These are phyloP conservation scores for Ailurus styani DNA, from an alignment of 2,113 vertebrate genomes.

Conservation along the genomic window DNA sequence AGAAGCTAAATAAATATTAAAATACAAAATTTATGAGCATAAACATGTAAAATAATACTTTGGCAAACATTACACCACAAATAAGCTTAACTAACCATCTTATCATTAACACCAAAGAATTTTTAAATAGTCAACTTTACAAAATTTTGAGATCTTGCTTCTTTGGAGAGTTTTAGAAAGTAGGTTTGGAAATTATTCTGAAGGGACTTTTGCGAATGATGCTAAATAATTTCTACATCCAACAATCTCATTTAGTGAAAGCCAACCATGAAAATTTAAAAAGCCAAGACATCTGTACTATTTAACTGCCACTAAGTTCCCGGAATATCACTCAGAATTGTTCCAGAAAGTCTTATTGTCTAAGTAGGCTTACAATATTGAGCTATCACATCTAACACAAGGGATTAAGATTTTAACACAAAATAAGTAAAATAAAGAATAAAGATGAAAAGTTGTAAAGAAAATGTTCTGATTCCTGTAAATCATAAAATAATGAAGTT, in stretches of 20 bases:
- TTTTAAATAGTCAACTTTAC: not conserved
- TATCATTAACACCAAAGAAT: not conserved
- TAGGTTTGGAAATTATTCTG: slow-evolving; percentile 6
- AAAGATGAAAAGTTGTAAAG: slow-evolving; percentile 23
- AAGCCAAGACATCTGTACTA: slow-evolving; percentile 32
- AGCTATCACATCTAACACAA: slow-evolving; percentile 30
- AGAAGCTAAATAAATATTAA: slow-evolving; percentile 13
- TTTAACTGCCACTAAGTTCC: slow-evolving; percentile 32
- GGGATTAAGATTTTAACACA: not conserved
- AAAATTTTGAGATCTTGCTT: slow-evolving; percentile 20
- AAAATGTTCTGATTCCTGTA: not conserved
- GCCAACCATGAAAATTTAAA: slow-evolving; percentile 34
- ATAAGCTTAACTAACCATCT: not conserved
- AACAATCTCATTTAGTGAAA: slow-evolving; percentile 45
- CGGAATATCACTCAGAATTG: slow-evolving; percentile 22
- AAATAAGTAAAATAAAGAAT: slow-evolving; percentile 32
- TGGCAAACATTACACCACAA: not conserved
- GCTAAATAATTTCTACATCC: slow-evolving; percentile 39
- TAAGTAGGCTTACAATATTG: not conserved
- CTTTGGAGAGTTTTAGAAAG: slow-evolving; percentile 17
- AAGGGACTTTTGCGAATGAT: slow-evolving; percentile 1
- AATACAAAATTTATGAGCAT: not conserved
- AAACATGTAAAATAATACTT: not conserved
- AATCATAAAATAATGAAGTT: slow-evolving; percentile 31
- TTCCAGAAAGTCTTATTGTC: slow-evolving; percentile 49